phyloP scores from a whole-genome alignment of 2,113 vertebrate genomes.

The Herpetotheres cachinnans region DNA sequence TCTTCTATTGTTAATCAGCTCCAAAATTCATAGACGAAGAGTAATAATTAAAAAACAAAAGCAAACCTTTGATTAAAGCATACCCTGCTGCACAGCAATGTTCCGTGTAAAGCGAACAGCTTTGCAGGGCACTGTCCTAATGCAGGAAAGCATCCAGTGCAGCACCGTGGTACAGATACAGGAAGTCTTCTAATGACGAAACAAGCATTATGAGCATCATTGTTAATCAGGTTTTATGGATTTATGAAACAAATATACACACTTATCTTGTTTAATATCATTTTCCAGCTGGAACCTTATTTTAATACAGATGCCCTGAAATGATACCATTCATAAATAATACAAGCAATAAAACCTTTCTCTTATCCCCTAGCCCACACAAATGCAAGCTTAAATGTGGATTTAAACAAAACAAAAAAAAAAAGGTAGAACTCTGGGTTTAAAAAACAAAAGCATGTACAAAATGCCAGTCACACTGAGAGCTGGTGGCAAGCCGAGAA shows the following conservation, averaged over 20 bases:
- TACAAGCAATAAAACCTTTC: conserved; percentile 48
- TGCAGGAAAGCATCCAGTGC: background rate
- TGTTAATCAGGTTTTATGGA: conserved; percentile 41
- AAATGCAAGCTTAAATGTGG: background rate
- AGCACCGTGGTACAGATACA: background rate
- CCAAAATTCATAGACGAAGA: background rate
- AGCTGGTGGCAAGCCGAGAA: background rate
- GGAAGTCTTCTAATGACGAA: background rate
- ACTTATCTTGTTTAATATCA: conserved; percentile 18
- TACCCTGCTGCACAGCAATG: background rate
- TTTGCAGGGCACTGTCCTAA: background rate
- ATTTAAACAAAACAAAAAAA: background rate
- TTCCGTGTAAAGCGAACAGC: background rate
- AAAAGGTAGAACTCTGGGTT: background rate
- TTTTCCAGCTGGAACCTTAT: conserved; percentile 54
- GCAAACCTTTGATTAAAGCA: background rate
- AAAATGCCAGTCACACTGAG: background rate
- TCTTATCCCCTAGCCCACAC: background rate
- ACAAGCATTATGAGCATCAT: background rate
- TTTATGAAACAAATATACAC: conserved; percentile 26
- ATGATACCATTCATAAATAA: conserved; percentile 65
- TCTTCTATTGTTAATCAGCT: background rate
- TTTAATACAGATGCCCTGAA: conserved; percentile 44
- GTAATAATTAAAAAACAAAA: background rate
- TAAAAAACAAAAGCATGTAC: background rate